Evolutionary conservation across 2,888 invertebrate genomes (phyloP).

Genomic region (Biston betularia): DNA sequence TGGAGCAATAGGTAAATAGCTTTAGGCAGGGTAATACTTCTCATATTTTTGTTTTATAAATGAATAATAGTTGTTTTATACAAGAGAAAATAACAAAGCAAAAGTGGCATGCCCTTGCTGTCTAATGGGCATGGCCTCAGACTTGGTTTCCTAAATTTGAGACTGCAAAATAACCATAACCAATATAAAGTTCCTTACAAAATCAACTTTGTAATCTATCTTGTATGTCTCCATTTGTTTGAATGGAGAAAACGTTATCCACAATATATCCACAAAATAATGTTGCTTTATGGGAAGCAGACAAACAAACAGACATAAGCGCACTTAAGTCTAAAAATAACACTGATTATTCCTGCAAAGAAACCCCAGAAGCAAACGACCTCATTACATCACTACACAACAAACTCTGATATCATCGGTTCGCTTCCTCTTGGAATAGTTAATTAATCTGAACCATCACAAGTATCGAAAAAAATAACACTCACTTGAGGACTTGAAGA

Average conservation of each 20-base stretch:
- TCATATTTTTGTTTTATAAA: too few relatives aligned
- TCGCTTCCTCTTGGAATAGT: constrained; percentile 66
- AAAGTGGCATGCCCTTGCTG: background rate
- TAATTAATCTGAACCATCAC: constrained; percentile 56
- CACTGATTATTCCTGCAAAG: constrained; percentile 47
- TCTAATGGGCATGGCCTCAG: background rate
- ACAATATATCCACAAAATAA: constrained; percentile 13
- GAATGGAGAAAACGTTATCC: constrained; percentile 33
- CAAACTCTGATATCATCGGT: constrained; percentile 78
- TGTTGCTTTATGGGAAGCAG: constrained; percentile 46
- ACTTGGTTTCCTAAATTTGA: background rate
- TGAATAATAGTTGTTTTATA: too few relatives aligned
- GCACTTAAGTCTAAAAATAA: constrained; percentile 76
- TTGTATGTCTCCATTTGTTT: background rate
- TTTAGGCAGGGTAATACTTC: too few relatives aligned
- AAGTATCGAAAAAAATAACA: constrained; percentile 46
- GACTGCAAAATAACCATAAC: background rate
- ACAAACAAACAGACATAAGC: constrained; percentile 66
- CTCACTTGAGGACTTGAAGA: constrained; percentile 45
- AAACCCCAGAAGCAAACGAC: constrained; percentile 31
- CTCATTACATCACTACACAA: constrained; percentile 55
- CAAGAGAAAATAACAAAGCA: too few relatives aligned
- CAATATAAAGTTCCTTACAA: too few relatives aligned
- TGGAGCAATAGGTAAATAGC: too few relatives aligned
- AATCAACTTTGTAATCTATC: background rate